Evolutionary conservation across 2,888 invertebrate species (phyloP).

Genomic region (Eremobia ochroleuca): DNA sequence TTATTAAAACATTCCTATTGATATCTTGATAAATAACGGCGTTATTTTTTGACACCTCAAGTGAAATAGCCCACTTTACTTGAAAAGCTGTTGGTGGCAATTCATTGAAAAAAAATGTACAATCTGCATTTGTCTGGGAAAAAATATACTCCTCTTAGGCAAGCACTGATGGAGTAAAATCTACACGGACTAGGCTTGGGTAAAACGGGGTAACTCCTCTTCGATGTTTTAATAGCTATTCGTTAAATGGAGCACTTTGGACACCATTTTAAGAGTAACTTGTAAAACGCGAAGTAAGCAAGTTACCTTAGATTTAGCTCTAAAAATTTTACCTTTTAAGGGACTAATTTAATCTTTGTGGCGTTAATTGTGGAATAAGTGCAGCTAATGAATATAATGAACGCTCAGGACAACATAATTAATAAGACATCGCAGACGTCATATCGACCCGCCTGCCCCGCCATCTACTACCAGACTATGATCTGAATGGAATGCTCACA

Average conservation of each 20-base stretch:
- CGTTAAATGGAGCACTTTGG: conserved; percentile 34
- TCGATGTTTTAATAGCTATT: conserved; percentile 39
- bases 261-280: conserved; percentile 29
- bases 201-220: conserved; percentile 22
- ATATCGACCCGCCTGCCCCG: conserved; percentile 45
- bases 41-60: conserved; percentile 3
- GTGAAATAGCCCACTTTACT: not conserved
- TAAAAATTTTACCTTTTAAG: conserved; percentile 27
- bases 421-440: conserved; percentile 70
- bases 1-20: conserved; percentile 34
- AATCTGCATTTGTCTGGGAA: not conserved
- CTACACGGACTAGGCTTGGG: conserved; percentile 8
- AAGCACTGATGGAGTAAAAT: not conserved
- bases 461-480: conserved; percentile 17
- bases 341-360: conserved; percentile 36
- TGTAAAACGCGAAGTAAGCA: conserved; percentile 18
- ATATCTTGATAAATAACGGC: not conserved
- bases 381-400: conserved; percentile 73
- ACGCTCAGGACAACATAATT: conserved; percentile 63
- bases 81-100: too few species aligned
- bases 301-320: conserved; percentile 30
- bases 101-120: not conserved
- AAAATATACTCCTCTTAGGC: not conserved
- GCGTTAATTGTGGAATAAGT: conserved; percentile 43
- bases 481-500: conserved; percentile 7